A percentile compares a stretch with the other conserved stretches of the same genome.
These are phyloP conservation scores for Archivesica marissinica DNA, from an alignment of 1,140 invertebrate species.

Conservation along the genomic window DNA sequence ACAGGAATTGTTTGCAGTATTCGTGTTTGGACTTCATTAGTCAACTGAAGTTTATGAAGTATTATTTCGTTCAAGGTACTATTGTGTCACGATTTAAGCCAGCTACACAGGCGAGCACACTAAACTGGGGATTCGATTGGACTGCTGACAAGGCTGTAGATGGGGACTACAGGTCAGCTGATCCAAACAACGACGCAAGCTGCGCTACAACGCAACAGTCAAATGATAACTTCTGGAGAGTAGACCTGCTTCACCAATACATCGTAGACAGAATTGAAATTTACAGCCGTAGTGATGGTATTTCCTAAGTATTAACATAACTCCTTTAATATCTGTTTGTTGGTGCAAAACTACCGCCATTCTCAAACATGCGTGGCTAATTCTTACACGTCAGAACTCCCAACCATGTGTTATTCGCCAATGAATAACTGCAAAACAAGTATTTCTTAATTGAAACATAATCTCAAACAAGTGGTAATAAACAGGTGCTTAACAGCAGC, in stretches of 20 bases:
- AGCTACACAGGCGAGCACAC: neutral
- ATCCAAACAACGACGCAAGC: constrained; percentile 20
- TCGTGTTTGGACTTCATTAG: no score
- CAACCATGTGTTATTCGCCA: no score
- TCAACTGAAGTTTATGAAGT: no score
- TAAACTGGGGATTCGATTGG: constrained; percentile 22
- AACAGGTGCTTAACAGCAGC: no score
- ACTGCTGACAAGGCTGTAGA: constrained; percentile 24
- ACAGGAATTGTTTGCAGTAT: no score
- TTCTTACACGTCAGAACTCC: no score
- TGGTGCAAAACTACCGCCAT: neutral
- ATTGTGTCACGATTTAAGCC: no score
- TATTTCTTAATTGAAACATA: neutral
- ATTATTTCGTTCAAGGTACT: no score
- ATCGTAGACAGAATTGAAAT: neutral
- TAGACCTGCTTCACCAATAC: neutral
- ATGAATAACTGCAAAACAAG: neutral
- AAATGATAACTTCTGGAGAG: constrained; percentile 12
- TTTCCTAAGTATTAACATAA: neutral
- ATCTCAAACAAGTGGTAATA: neutral
- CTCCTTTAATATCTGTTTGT: no score
- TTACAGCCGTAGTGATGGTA: constrained; percentile 22
- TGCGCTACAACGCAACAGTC: neutral
- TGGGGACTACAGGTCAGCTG: constrained; percentile 6
- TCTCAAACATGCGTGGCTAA: neutral